phyloP scores from a whole-genome alignment of 1,140 invertebrate genomes.

The Bombus consobrinus region DNA sequence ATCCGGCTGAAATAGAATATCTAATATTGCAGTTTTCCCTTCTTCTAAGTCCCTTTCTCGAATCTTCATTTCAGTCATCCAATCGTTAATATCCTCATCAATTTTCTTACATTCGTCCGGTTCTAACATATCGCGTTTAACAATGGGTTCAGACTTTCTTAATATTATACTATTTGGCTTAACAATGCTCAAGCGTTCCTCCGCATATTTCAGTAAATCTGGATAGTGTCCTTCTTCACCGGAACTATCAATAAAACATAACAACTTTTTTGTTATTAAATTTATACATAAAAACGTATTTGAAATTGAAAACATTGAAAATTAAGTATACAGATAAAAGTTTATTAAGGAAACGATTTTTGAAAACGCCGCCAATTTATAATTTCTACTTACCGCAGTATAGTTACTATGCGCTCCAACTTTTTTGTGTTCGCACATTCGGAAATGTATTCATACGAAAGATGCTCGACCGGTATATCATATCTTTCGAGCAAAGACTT shows the following conservation, averaged over 20 bases:
- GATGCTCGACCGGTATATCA: constrained; percentile 84
- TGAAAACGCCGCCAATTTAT: constrained; percentile 10
- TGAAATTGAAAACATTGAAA: background rate
- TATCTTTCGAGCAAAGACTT: constrained; percentile 83
- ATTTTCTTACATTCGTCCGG: constrained; percentile 78
- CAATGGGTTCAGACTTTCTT: constrained; percentile 80
- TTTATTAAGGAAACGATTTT: background rate
- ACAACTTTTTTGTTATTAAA: background rate
- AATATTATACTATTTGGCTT: constrained; percentile 84
- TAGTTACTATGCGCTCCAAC: constrained; percentile 85
- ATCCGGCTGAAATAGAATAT: constrained; percentile 54
- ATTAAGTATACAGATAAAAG: background rate
- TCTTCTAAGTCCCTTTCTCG: constrained; percentile 78
- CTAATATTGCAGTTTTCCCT: constrained; percentile 59
- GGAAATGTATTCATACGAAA: constrained; percentile 85
- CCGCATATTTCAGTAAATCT: constrained; percentile 83
- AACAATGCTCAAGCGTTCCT: constrained; percentile 82
- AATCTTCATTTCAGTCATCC: constrained; percentile 80
- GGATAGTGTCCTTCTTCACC: constrained; percentile 88
- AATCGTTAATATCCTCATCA: constrained; percentile 80
- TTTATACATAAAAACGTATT: background rate
- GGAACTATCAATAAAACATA: constrained; percentile 77
- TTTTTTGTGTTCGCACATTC: constrained; percentile 82
- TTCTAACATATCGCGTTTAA: constrained; percentile 77
- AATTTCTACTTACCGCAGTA: constrained; percentile 80